phyloP scores from a whole-genome alignment of 2,888 invertebrate species.

The Platycnemis pennipes region DNA sequence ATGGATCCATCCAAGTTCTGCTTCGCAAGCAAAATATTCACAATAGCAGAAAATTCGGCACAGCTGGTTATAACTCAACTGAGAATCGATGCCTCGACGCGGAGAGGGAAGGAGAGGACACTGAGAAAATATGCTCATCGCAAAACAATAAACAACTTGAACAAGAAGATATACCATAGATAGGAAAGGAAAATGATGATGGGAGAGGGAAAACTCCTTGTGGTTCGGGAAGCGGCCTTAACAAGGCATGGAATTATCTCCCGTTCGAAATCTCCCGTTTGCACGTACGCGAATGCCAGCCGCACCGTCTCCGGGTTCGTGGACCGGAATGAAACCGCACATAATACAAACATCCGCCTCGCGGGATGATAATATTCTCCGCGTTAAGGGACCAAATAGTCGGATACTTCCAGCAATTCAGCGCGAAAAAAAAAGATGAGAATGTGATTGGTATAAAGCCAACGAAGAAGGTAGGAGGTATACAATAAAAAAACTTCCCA shows the following conservation, averaged over 20 bases:
- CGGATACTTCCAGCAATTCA: neutral
- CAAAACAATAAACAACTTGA: slow-evolving; percentile 14
- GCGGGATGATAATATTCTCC: neutral
- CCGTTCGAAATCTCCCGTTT: slow-evolving; percentile 25
- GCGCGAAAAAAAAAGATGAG: neutral
- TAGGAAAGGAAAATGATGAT: neutral
- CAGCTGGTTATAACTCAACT: too few species aligned
- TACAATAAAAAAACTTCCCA: neutral
- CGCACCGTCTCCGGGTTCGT: slow-evolving; percentile 28
- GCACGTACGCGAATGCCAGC: neutral
- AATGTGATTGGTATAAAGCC: neutral
- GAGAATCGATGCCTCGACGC: too few species aligned
- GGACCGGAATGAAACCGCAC: slow-evolving; percentile 32
- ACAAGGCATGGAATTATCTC: slow-evolving; percentile 1
- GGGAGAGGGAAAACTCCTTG: neutral
- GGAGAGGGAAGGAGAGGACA: neutral
- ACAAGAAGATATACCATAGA: neutral
- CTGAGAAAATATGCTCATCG: neutral
- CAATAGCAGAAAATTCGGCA: neutral
- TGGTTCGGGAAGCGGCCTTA: slow-evolving; percentile 7
- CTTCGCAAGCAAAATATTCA: too few species aligned
- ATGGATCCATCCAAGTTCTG: too few species aligned
- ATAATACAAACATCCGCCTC: slow-evolving; percentile 28
- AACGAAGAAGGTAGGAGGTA: neutral
- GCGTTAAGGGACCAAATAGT: neutral